phyloP scores from a whole-genome alignment of 2,888 invertebrate species.

The Imbricaverruca yamaguchii region DNA sequence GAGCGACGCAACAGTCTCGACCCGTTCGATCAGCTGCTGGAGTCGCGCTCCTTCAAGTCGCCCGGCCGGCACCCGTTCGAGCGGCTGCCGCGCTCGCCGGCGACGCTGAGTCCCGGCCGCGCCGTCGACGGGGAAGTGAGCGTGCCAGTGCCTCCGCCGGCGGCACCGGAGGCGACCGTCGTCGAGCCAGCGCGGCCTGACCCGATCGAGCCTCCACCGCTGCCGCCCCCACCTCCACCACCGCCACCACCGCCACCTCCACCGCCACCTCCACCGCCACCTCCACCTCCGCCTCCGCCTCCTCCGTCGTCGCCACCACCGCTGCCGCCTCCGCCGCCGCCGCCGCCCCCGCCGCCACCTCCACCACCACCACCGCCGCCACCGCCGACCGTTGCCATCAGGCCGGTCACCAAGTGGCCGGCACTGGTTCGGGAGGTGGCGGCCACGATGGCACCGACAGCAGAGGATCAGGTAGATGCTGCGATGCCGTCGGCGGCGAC shows the following conservation, averaged over 20 bases:
- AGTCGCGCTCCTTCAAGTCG: constrained; percentile 11
- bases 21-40: constrained; percentile 29
- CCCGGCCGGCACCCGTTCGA: constrained; percentile 7
- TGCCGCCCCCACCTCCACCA: constrained; percentile 16
- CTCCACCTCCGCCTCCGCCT: not conserved
- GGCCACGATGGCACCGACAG: not conserved
- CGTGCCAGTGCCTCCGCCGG: not conserved
- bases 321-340: not conserved
- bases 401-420: no score
- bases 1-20: constrained; percentile 16
- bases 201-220: not conserved
- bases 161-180: not conserved
- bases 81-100: constrained; percentile 4
- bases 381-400: not conserved
- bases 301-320: not conserved
- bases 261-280: not conserved
- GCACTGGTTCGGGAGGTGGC: not conserved
- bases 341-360: not conserved
- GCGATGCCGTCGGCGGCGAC: not conserved
- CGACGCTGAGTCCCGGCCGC: not conserved
- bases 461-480: not conserved
- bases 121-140: not conserved
- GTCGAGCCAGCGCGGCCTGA: not conserved
- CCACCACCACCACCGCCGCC: not conserved
- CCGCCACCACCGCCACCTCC: not conserved